These are phyloP conservation scores for Timema cristinae DNA, from an alignment of 2,888 invertebrate genomes.

Conservation along the genomic window DNA sequence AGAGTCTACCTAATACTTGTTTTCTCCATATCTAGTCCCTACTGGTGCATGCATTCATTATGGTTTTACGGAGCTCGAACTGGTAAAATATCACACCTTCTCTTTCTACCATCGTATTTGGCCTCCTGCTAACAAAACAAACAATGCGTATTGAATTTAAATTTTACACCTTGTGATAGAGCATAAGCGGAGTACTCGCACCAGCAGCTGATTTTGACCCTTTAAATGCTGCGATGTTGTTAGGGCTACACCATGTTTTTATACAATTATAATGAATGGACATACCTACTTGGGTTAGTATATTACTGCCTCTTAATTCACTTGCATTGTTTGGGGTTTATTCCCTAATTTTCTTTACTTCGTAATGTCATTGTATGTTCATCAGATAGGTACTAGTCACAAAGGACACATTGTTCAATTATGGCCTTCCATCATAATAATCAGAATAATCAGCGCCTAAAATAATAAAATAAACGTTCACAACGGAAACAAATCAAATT, in stretches of 20 bases:
- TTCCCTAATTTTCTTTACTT: not conserved
- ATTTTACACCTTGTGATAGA: not conserved
- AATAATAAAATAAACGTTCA: not conserved
- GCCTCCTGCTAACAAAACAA: conserved; percentile 4
- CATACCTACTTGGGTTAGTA: too few species aligned
- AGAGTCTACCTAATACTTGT: not conserved
- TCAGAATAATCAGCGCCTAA: not conserved
- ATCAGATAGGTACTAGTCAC: not conserved
- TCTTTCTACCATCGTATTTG: conserved; percentile 4
- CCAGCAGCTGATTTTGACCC: not conserved
- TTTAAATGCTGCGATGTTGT: too few species aligned
- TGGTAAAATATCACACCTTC: not conserved
- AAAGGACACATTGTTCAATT: not conserved
- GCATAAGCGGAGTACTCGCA: not conserved
- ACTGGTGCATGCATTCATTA: not conserved
- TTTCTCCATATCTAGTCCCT: not conserved
- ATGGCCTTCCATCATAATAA: not conserved
- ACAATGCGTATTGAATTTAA: not conserved
- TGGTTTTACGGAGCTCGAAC: not conserved
- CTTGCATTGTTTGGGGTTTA: too few species aligned
- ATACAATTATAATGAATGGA: too few species aligned
- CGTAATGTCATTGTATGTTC: conserved; percentile 3
- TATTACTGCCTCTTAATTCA: too few species aligned
- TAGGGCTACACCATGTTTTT: too few species aligned
- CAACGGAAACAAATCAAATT: not conserved